Evolutionary conservation across 2,113 vertebrate species (phyloP).

Genomic region (Thamnophis sirtalis): DNA sequence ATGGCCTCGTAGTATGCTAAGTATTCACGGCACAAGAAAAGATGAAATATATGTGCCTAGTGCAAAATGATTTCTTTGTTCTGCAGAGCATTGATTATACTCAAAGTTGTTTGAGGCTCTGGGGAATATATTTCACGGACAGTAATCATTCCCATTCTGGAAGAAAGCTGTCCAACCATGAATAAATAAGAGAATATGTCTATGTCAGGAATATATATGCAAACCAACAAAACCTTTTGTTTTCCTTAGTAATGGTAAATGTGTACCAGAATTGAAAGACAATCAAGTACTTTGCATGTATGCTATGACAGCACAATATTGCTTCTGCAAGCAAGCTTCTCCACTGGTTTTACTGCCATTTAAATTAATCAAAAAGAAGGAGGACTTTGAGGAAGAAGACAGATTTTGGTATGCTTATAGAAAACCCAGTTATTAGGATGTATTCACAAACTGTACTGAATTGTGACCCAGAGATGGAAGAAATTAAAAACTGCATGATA

Average conservation of each 20-base stretch:
- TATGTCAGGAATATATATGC: neutral
- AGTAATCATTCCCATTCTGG: neutral
- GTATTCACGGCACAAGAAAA: slow-evolving; percentile 38
- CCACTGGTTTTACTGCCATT: neutral
- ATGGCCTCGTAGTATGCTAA: slow-evolving; percentile 55
- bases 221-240: neutral
- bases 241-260: slow-evolving; percentile 6
- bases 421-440: neutral
- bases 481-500: neutral
- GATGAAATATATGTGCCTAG: neutral
- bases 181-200: neutral
- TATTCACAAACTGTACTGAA: neutral
- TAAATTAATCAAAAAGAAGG: neutral
- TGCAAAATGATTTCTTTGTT: neutral
- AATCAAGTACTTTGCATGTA: neutral
- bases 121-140: neutral
- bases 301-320: neutral
- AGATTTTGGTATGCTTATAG: neutral
- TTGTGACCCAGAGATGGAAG: neutral
- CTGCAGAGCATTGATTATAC: slow-evolving; percentile 3
- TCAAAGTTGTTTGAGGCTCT: neutral
- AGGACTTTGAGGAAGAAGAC: neutral
- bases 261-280: neutral
- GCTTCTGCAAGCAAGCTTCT: neutral
- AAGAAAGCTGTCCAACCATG: neutral